These are phyloP conservation scores for Mus caroli DNA, from an alignment of 2,797 vertebrate genomes.

Conservation along the genomic window DNA sequence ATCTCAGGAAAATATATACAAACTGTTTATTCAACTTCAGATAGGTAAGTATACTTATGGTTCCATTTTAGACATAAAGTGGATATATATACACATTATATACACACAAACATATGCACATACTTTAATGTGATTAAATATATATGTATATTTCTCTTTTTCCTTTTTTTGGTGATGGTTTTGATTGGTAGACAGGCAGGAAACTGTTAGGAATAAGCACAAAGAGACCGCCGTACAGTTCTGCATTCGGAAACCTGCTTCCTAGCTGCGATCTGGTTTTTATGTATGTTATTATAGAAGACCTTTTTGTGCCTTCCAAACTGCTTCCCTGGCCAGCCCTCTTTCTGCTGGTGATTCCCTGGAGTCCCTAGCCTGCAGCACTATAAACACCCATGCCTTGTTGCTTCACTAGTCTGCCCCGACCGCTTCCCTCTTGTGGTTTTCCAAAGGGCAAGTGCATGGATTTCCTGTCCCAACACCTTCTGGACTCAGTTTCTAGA, in stretches of 20 bases:
- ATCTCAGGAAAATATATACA: conserved; percentile 89
- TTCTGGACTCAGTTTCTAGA: neutral
- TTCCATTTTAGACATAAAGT: neutral
- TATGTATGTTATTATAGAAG: neutral
- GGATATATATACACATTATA: neutral
- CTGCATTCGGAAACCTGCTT: neutral
- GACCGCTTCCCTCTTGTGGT: neutral
- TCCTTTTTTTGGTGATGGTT: neutral
- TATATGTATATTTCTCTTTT: neutral
- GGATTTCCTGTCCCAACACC: neutral
- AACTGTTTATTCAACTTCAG: conserved; percentile 92
- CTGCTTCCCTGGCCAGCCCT: neutral
- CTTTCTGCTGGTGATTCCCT: neutral
- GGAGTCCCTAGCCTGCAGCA: neutral
- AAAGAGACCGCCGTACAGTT: neutral
- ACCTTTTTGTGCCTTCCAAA: neutral
- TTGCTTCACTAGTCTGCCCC: neutral
- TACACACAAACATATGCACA: neutral
- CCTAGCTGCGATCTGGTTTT: conserved; percentile 1
- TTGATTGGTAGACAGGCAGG: neutral
- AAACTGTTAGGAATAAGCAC: neutral
- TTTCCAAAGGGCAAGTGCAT: neutral
- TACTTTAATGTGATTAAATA: neutral
- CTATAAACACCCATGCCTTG: neutral
- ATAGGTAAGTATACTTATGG: conserved; percentile 89